A percentile compares a stretch with the other conserved stretches of the same genome.
These are phyloP conservation scores for Sebastes matsubarae DNA, from an alignment of 2,797 vertebrate species.

Conservation along the genomic window DNA sequence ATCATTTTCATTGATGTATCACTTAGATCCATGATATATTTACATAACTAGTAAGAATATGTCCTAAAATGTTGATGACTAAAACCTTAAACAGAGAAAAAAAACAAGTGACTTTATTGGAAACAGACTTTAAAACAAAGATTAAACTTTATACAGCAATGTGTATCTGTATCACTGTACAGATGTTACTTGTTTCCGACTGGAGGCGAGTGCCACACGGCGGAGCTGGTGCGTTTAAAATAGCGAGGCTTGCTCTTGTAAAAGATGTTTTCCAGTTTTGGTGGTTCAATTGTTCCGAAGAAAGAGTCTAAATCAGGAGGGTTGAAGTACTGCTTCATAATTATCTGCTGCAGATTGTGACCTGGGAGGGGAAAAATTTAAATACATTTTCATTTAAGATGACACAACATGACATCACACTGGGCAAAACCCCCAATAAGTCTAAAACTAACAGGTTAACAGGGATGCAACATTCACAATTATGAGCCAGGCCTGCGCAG, in stretches of 20 bases:
- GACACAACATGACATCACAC: not conserved
- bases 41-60: constrained; percentile 17
- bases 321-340: constrained; percentile 90
- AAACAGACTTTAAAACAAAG: constrained; percentile 31
- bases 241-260: constrained; percentile 94
- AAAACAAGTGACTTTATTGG: constrained; percentile 61
- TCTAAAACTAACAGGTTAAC: not conserved
- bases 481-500: not conserved
- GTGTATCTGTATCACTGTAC: constrained; percentile 22
- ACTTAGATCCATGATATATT: constrained; percentile 25
- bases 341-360: constrained; percentile 84
- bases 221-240: constrained; percentile 95
- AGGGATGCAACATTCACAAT: not conserved
- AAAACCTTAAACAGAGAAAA: constrained; percentile 4
- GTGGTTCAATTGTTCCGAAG: constrained; percentile 85
- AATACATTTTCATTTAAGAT: not conserved
- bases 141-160: constrained; percentile 50
- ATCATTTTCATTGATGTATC: not conserved
- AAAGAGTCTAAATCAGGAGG: constrained; percentile 83
- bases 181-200: constrained; percentile 52
- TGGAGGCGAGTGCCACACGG: constrained; percentile 93
- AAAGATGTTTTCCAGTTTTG: constrained; percentile 90
- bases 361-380: constrained; percentile 62
- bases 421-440: not conserved
- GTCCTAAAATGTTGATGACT: constrained; percentile 8